Evolutionary conservation across 2,797 vertebrate genomes (phyloP).

Genomic region (Gallinago nigripennis): DNA sequence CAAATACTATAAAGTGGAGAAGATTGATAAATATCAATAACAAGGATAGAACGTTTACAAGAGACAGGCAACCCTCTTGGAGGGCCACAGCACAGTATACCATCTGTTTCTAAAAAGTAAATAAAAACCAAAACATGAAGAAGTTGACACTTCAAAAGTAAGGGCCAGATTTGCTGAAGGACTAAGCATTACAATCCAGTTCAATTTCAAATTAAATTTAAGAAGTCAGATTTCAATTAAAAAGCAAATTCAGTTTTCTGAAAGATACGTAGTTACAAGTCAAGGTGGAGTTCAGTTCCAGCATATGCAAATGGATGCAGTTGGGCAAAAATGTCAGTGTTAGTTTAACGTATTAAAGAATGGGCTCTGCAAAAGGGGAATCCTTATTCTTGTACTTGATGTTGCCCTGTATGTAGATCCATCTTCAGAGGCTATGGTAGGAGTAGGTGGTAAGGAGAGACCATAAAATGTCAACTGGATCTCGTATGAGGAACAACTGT

Average conservation of each 20-base stretch:
- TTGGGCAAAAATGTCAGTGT: neutral
- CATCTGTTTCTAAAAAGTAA: neutral
- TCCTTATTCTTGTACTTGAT: neutral
- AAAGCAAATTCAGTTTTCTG: neutral
- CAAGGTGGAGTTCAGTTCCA: neutral
- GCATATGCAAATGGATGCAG: neutral
- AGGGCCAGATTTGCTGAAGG: neutral
- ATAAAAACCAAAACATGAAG: neutral
- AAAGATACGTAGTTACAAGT: neutral
- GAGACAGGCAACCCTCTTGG: neutral
- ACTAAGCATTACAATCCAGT: neutral
- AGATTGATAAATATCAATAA: neutral
- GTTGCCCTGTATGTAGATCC: neutral
- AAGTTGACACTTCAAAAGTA: neutral
- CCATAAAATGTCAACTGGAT: neutral
- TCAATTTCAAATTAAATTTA: neutral
- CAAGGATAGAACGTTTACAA: neutral
- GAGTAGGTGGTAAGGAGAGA: neutral
- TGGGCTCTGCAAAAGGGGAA: neutral
- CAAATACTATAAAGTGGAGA: neutral
- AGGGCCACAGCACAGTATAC: neutral
- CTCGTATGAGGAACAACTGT: neutral
- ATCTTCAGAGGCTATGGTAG: neutral
- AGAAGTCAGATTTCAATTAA: neutral
- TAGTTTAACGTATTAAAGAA: neutral